Percentiles rank a stretch among this genome's conserved stretches.
Conservation (phyloP, 2,888 invertebrate genomes). For the Cantharis lateralis region DNA sequence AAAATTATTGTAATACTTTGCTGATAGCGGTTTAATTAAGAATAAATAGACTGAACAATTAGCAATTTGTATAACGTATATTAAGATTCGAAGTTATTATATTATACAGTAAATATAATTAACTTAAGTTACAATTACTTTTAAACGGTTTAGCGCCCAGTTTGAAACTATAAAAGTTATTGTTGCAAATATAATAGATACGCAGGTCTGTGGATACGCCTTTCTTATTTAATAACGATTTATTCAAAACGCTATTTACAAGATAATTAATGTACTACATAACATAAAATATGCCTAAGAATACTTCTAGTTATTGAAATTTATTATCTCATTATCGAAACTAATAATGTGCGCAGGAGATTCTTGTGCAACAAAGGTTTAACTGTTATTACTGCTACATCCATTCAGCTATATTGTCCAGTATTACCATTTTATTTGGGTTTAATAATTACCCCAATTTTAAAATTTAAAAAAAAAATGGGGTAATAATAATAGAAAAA, state of each 20-base stretch:
- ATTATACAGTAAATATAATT: not conserved
- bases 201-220: not conserved
- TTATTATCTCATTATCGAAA: not conserved
- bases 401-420: not conserved
- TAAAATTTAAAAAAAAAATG: too few species aligned
- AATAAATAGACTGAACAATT: not conserved
- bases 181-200: not conserved
- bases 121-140: not conserved
- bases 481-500: too few species aligned
- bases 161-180: not conserved
- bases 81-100: too few species aligned
- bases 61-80: not conserved
- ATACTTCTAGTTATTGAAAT: not conserved
- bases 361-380: not conserved
- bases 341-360: not conserved
- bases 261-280: not conserved
- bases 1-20: not conserved
- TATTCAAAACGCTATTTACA: not conserved
- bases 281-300: not conserved
- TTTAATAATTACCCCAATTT: too few species aligned
- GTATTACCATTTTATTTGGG: not conserved
- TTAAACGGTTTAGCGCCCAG: not conserved
- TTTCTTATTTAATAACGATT: not conserved
- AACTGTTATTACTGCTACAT: not conserved
- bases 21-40: not conserved